Percentiles rank a stretch among this genome's conserved stretches.
Evolutionary conservation across 2,797 vertebrate species (phyloP).

Genomic region (Pogoniulus pusillus): DNA sequence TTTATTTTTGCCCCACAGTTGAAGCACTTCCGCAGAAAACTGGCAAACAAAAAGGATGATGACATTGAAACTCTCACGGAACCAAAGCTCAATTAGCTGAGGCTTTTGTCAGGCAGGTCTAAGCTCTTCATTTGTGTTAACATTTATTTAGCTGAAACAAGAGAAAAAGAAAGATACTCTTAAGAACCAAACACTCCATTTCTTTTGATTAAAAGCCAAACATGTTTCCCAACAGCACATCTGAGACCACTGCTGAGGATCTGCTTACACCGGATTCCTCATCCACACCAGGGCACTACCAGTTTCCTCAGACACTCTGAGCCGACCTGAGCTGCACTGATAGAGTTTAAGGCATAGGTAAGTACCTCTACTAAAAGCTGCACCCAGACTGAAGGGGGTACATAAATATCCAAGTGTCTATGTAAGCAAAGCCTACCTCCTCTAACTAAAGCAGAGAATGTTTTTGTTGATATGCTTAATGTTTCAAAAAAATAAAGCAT

Average conservation of each 20-base stretch:
- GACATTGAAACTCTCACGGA: neutral
- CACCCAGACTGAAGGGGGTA: neutral
- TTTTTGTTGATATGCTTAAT: neutral
- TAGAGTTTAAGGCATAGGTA: neutral
- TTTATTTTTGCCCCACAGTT: slow-evolving; percentile 6
- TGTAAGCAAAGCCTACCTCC: neutral
- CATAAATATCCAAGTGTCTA: neutral
- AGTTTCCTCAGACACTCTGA: neutral
- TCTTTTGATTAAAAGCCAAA: slow-evolving; percentile 29
- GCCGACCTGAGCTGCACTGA: neutral
- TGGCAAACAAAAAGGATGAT: neutral
- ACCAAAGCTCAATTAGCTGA: neutral
- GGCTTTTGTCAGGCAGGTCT: neutral
- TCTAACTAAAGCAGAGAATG: neutral
- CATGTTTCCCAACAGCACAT: neutral
- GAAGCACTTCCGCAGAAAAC: slow-evolving; percentile 2
- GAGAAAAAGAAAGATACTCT: neutral
- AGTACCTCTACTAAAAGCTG: neutral
- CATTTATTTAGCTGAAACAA: slow-evolving; percentile 8
- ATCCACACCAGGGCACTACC: neutral
- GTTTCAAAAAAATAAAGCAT: neutral
- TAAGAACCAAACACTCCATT: neutral
- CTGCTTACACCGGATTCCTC: neutral
- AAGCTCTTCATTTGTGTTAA: neutral
- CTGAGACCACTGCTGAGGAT: neutral